phyloP scores from a whole-genome alignment of 2,888 invertebrate species.

The Selenia dentaria region DNA sequence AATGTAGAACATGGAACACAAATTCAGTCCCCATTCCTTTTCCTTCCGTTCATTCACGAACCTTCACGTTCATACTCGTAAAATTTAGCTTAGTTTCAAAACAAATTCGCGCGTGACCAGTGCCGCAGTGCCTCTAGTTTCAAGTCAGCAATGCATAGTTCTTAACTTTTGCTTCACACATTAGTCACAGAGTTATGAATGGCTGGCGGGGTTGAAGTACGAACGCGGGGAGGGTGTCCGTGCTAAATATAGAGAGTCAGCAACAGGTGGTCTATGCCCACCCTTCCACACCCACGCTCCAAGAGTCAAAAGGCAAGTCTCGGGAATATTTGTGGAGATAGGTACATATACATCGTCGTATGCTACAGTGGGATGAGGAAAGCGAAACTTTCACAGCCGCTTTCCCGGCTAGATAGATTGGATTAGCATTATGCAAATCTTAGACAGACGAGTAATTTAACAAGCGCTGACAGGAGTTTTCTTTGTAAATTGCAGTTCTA shows the following conservation, averaged over 20 bases:
- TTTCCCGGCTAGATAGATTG: constrained; percentile 21
- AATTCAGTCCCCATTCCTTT: too few relatives aligned
- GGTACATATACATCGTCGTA: constrained; percentile 13
- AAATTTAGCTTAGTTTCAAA: neutral
- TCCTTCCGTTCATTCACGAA: too few relatives aligned
- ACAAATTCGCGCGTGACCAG: constrained; percentile 4
- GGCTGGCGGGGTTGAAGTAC: constrained; percentile 50
- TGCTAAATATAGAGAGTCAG: constrained; percentile 70
- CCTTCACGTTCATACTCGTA: too few relatives aligned
- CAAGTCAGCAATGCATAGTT: constrained; percentile 30
- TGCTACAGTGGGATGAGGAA: constrained; percentile 34
- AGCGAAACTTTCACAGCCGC: constrained; percentile 34
- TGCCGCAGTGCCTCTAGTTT: neutral
- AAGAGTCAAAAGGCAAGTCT: constrained; percentile 26
- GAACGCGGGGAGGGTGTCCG: constrained; percentile 36
- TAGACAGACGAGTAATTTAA: constrained; percentile 8
- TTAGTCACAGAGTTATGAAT: constrained; percentile 79
- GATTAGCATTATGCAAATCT: constrained; percentile 23
- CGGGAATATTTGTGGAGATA: constrained; percentile 25
- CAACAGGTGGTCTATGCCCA: constrained; percentile 73
- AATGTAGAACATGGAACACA: too few relatives aligned
- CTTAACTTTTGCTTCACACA: constrained; percentile 60
- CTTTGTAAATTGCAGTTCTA: constrained; percentile 1
- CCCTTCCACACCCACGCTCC: constrained; percentile 54
- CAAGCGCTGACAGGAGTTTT: constrained; percentile 12